Base-by-base conservation (phyloP, 2,113 vertebrate species). In the Corythornis madagascariensis region DNA sequence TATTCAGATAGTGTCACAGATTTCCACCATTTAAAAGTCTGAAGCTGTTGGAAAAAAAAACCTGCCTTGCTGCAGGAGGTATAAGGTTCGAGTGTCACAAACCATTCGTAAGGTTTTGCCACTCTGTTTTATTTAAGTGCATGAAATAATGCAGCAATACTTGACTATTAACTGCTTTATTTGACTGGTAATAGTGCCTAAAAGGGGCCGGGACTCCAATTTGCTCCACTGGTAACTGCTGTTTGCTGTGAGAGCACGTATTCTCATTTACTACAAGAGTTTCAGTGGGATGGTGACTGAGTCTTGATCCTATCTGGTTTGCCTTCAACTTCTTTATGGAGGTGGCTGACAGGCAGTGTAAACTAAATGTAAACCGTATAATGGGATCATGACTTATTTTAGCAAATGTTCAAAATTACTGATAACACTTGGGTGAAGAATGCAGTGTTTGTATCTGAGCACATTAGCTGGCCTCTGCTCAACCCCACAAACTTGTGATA, bases 141-240 rank as follows among this genome's bases (percentile, higher is more conserved):
- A 43, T 53, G 64, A 88, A 92, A 59, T 86, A 88, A 89, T 89
- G 11, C 61, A 89, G 88, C 87, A 79, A 91, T 96, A 74, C 53
- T 91, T 94, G 86, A 65, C 82, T 92, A 94, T 95, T 95, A 92
- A 11, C 75, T 91, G 88, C 72, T 88, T 96, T 94, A 70, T 87
- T 92, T 93, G 89, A 59, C 89, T 88, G 88, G 67, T 73, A 91
- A 92, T 87, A 89, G 91, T 0, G 52, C 85, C 75, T 92, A 94
- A 89, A 92, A 90, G 40, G 47, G 82, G 72, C 52, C 43, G 13
- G 79, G 75, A 60, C 67, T 88, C 71, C 88, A 89, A 63, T 91
- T 92, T 86, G 13, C 88, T 91, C 45, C 67, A 17, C 76, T 66
- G 86, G 50, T 56, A 89, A 29, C 28, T 0, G 1, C 52, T 16